phyloP scores from a whole-genome alignment of 2,888 invertebrate species.

The Drosophila putrida region DNA sequence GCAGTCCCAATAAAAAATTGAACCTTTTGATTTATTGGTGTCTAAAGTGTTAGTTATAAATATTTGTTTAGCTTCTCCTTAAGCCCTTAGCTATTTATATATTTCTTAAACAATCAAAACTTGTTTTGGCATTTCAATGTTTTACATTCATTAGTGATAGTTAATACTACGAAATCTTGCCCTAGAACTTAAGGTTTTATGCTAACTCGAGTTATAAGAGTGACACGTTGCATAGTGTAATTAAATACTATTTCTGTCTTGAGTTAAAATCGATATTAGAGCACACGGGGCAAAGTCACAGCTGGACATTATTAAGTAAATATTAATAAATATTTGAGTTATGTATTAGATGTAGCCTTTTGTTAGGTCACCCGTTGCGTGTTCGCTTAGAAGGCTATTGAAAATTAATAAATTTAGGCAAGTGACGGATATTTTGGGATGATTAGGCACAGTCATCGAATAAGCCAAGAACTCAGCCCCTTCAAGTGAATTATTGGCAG shows the following conservation, averaged over 20 bases:
- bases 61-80: too few relatives aligned
- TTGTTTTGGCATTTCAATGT: not conserved
- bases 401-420: slow-evolving; percentile 66
- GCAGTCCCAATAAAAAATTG: too few relatives aligned
- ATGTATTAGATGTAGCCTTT: slow-evolving; percentile 5
- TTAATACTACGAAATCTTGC: not conserved
- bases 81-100: too few relatives aligned
- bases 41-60: too few relatives aligned
- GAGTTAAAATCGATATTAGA: slow-evolving; percentile 38
- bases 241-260: slow-evolving; percentile 28
- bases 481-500: slow-evolving; percentile 56
- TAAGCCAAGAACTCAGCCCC: slow-evolving; percentile 1
- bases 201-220: slow-evolving; percentile 5
- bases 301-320: slow-evolving; percentile 34
- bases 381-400: slow-evolving; percentile 24
- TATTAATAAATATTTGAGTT: slow-evolving; percentile 39
- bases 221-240: slow-evolving; percentile 9
- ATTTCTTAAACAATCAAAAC: too few relatives aligned
- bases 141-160: not conserved
- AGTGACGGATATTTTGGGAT: slow-evolving; percentile 20
- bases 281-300: slow-evolving; percentile 15
- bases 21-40: too few relatives aligned
- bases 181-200: not conserved
- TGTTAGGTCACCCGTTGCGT: slow-evolving; percentile 39
- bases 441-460: slow-evolving; percentile 35